Evolutionary conservation across 2,113 vertebrate genomes (phyloP).

Genomic region (Anhinga rufa): DNA sequence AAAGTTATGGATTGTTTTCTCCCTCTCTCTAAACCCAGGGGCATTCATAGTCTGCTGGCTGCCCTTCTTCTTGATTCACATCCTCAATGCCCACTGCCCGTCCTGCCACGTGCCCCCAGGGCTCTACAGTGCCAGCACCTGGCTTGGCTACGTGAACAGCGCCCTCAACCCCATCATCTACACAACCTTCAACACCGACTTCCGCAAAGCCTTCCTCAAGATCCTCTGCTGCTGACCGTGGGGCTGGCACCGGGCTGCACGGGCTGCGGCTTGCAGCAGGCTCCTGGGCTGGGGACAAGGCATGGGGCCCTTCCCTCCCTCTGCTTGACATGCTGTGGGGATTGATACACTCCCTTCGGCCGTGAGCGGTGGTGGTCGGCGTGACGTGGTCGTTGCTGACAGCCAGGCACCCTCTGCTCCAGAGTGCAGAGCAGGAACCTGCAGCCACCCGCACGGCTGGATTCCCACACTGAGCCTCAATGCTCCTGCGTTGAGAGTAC

Average conservation of each 20-base stretch:
- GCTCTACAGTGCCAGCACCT: slow-evolving; percentile 90
- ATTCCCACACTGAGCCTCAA: not conserved
- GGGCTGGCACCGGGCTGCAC: accelerated
- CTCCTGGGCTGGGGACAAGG: not conserved
- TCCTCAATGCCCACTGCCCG: slow-evolving; percentile 90
- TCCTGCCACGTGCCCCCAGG: slow-evolving; percentile 81
- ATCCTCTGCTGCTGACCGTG: slow-evolving; percentile 82
- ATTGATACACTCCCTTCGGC: not conserved
- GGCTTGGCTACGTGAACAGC: slow-evolving; percentile 93
- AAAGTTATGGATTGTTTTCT: not conserved
- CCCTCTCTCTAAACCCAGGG: slow-evolving; percentile 69
- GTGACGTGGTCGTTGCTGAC: accelerated
- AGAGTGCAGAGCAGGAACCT: accelerated
- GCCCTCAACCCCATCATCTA: slow-evolving; percentile 94
- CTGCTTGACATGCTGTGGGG: not conserved
- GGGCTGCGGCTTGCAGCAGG: not conserved
- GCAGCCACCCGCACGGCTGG: not conserved
- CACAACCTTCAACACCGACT: slow-evolving; percentile 92
- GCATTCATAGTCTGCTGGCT: slow-evolving; percentile 95
- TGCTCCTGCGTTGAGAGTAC: not conserved
- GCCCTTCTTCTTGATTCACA: slow-evolving; percentile 92
- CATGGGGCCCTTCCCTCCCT: not conserved
- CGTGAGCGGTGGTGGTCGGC: accelerated
- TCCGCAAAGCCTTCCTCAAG: slow-evolving; percentile 93
- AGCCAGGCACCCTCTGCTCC: not conserved